Conservation (phyloP, 2,888 invertebrate species). For the Thereva nobilitata region DNA sequence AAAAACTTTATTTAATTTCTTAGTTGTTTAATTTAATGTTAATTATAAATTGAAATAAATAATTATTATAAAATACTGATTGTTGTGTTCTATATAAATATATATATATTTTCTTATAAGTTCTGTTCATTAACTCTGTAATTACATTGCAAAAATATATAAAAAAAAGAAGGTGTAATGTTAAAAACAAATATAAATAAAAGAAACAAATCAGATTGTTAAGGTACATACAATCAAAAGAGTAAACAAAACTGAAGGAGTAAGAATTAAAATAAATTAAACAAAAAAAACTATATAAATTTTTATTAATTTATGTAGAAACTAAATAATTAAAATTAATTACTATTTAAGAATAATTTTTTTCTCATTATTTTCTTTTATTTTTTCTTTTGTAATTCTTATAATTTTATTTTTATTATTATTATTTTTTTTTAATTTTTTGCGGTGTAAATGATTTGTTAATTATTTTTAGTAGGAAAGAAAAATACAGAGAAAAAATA, state of each 20-base stretch:
- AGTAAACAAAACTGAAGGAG: background rate
- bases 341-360: background rate
- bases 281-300: background rate
- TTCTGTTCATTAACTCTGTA: too few species aligned
- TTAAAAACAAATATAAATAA: background rate
- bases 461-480: slow-evolving; percentile 41
- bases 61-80: too few species aligned
- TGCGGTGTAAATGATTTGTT: slow-evolving; percentile 43
- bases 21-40: too few species aligned
- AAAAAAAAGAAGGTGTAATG: background rate
- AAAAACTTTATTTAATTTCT: too few species aligned
- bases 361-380: slow-evolving; percentile 4
- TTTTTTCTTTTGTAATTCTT: background rate
- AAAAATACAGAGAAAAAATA: slow-evolving; percentile 24
- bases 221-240: background rate
- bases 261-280: background rate
- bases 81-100: too few species aligned
- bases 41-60: too few species aligned
- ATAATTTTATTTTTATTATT: slow-evolving; percentile 17
- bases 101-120: too few species aligned
- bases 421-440: slow-evolving; percentile 30
- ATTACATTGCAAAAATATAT: background rate
- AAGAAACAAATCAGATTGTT: background rate
- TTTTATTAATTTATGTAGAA: background rate
- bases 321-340: background rate